Base-by-base conservation (phyloP, 2,797 vertebrate species). In the Pitangus sulphuratus region DNA sequence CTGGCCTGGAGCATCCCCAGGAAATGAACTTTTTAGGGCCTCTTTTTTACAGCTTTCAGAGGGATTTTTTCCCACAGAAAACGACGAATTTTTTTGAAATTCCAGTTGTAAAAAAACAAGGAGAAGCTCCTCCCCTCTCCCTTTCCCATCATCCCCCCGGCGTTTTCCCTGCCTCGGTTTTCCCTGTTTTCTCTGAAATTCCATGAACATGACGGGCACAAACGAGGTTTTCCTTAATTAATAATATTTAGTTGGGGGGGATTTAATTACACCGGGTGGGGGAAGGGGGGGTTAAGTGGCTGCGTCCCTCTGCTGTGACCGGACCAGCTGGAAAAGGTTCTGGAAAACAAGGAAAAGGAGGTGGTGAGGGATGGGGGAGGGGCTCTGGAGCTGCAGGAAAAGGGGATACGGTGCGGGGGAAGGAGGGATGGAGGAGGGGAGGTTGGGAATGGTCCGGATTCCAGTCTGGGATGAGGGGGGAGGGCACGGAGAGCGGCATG, bases 251-350 rank as follows among this genome's bases (percentile, higher is more conserved):
- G 96, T 94, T 17, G 61, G 51, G 21, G 56, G 95, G 96, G 96
- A 89, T 98, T 97, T 96, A 96, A 97, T 48, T 48, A 48, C 47
- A 48, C 24, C 12, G 45, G 45, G 22, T 13, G 47, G 47, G 47
- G 8, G 22, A 40, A 40, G 45, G 45, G 12, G 47, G 45, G 92
- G 98, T 98, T 99, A 99, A 98, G 99, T 99, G 97, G 98, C 98
- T 56, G 98, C 98, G 94, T 99, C 99, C 98, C 98, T 98, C 98
- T 98, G 99, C 98, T 99, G 99, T 97, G 98, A 97, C 97, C 99
- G 98, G 97, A 98, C 98, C 98, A 99, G 98, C 98, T 99, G 99
- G 98, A 99, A 99, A 98, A 99, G 99, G 97, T 99, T 99, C 99
- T 99, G 98, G 57, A 98, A 97, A 84, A 90, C 42, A 95, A 96